These are phyloP conservation scores for Baccha elongata DNA, from an alignment of 2,888 invertebrate species.

Conservation along the genomic window DNA sequence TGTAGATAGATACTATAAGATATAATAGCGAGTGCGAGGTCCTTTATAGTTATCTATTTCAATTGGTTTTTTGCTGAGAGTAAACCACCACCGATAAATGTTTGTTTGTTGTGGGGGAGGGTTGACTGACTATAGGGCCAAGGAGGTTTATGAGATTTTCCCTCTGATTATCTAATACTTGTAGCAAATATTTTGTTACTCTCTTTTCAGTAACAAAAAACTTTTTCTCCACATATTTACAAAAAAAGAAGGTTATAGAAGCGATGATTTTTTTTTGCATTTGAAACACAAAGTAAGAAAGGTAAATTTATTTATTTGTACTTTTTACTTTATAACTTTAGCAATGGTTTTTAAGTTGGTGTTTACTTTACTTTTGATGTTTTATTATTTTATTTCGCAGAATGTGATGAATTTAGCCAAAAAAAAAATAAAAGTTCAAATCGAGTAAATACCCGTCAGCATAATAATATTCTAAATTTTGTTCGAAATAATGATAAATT, in stretches of 20 bases:
- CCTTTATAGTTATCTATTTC: conserved; percentile 62
- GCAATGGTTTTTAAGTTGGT: conserved; percentile 12
- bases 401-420: too few relatives aligned
- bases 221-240: background rate
- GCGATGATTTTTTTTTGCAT: conserved; percentile 11
- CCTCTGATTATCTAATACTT: conserved; percentile 7
- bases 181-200: background rate
- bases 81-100: background rate
- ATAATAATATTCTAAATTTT: too few relatives aligned
- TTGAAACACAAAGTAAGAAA: conserved; percentile 18
- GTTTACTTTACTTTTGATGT: conserved; percentile 5
- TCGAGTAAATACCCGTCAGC: too few relatives aligned
- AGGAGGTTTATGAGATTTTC: conserved; percentile 23
- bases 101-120: conserved; percentile 1
- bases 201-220: background rate
- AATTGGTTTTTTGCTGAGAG: conserved; percentile 28
- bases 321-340: conserved; percentile 10
- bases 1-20: too few relatives aligned
- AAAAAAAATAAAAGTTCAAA: too few relatives aligned
- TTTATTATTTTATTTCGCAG: too few relatives aligned
- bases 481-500: too few relatives aligned
- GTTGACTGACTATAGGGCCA: conserved; percentile 16
- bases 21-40: conserved; percentile 10
- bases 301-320: conserved; percentile 21
- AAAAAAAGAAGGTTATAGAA: background rate